Base-by-base conservation (phyloP, 2,888 invertebrate genomes). In the Scelioninae gen. 2 region DNA sequence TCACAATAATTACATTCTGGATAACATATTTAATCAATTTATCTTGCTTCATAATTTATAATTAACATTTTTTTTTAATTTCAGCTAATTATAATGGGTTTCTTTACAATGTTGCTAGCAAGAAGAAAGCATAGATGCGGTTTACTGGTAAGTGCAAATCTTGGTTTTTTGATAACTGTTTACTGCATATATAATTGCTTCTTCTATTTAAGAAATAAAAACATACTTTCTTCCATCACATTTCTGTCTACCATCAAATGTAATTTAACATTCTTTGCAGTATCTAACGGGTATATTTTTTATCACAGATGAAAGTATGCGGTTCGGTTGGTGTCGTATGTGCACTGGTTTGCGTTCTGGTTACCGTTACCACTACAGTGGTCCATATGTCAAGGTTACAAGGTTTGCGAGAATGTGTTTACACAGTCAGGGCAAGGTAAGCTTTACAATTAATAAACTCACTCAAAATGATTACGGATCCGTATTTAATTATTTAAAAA, bases 361-460 rank as follows among this genome's bases (percentile, higher is more conserved):
- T 96, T 60, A 94, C 94, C 15, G 94, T 96, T 50, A 96, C 96
- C 1, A 96, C 96, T 0, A 96, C 95, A 0, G 95, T 96, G 31
- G 92, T 96, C 78, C 96, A 96, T 86, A 96, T 96, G 96, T 90
- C 83, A 85, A 91, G 96, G 73, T 87, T 96, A 43, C 96, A 96
- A 87, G 94, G 94, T 0, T 86, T 96, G 10, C 90, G 94, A 76
- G 94, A 95, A 85, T 96, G 96, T 82, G 94, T 94, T 80, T 96
- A 95, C 85, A 94, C 94, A 1, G 81, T 79, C 9, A 79, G 79
- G 73, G 86, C 86, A n/a, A 85, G 82, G 86, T 86, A 72, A 63
- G 37, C 13, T 28, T 43, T 52, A 15, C 4, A 19, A 25, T 25
- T 50, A 35, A 50, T 37, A n/a, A 37, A 39, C 6, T 25, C 25